Conservation (phyloP, 2,888 invertebrate species). For the Apotomis capreana region DNA sequence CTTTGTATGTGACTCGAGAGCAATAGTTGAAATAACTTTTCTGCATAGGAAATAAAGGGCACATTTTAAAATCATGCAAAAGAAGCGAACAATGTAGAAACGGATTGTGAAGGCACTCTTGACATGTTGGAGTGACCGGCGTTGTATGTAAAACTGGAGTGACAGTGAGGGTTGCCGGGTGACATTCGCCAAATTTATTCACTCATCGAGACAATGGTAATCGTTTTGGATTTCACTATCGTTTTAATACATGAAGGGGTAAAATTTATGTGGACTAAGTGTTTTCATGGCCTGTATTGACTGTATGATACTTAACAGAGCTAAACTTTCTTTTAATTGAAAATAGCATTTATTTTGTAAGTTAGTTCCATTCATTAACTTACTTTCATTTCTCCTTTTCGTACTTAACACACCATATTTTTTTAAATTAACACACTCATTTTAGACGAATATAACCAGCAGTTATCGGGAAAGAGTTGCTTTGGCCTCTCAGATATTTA, state of each 20-base stretch:
- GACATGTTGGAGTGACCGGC: not conserved
- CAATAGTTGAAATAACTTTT: not conserved
- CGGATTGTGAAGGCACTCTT: not conserved
- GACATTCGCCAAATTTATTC: conserved; percentile 19
- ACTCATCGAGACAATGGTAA: not conserved
- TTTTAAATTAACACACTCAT: no score
- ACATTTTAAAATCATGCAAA: not conserved
- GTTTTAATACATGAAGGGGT: not conserved
- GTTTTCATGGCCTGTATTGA: not conserved
- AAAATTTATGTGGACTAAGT: not conserved
- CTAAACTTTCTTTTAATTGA: no score
- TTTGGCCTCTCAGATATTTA: no score
- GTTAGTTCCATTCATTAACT: no score
- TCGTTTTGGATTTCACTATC: conserved; percentile 20
- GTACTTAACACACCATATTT: no score
- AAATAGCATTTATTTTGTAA: no score
- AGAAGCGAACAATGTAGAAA: not conserved
- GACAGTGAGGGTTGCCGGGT: conserved; percentile 11
- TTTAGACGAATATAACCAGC: no score
- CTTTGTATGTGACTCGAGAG: not conserved
- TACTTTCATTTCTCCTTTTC: no score
- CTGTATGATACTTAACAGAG: no score
- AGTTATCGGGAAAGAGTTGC: no score
- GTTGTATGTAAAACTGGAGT: conserved; percentile 13
- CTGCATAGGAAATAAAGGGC: not conserved